Conservation (phyloP, 2,797 vertebrate genomes). For the Vipera latastei region DNA sequence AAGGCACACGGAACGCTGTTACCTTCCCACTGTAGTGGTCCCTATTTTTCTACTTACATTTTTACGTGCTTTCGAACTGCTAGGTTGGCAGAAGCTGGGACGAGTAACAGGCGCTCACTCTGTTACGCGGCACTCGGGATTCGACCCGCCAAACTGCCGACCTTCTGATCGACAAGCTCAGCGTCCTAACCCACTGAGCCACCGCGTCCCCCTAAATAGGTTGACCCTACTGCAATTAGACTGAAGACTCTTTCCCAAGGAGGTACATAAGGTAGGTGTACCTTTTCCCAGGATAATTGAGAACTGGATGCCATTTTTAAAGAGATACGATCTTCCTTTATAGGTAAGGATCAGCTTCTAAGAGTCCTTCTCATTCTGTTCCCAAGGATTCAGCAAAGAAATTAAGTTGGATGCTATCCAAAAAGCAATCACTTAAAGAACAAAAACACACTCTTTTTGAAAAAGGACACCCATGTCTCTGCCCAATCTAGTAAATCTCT, state of each 20-base stretch:
- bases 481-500: background rate
- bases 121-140: no score
- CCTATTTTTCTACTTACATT: no score
- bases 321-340: background rate
- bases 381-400: rapidly evolving
- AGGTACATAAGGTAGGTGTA: background rate
- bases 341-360: background rate
- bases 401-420: background rate
- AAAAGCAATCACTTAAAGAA: background rate
- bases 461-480: background rate
- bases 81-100: no score
- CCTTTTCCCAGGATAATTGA: background rate
- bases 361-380: background rate
- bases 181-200: no score
- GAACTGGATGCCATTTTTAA: background rate
- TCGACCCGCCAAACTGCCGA: no score
- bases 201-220: background rate
- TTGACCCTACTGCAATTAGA: background rate
- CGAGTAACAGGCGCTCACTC: no score
- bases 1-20: no score
- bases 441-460: background rate
- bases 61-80: no score
- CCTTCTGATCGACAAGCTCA: no score
- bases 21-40: no score
- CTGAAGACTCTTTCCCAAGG: background rate